These are phyloP conservation scores for Globodera ellingtonae DNA, from an alignment of 1,140 invertebrate species.

Conservation along the genomic window DNA sequence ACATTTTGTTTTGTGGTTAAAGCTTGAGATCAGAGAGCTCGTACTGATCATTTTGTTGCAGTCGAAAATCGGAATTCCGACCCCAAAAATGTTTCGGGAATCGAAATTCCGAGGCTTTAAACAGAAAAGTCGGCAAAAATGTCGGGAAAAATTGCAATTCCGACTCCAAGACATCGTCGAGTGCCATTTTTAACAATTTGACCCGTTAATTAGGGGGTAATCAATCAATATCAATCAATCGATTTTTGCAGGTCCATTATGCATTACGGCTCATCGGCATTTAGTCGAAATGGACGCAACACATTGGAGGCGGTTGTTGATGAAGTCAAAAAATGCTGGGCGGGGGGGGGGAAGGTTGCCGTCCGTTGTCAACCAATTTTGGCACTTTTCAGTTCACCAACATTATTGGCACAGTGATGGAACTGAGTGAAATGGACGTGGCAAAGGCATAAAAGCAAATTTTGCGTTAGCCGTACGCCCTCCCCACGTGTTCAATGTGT, in stretches of 20 bases:
- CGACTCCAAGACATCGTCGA: no score
- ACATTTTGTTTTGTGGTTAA: neutral
- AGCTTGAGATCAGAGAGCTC: neutral
- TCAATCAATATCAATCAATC: no score
- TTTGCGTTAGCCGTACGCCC: no score
- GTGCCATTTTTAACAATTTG: no score
- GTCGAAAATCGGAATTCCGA: no score
- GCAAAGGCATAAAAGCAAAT: slow-evolving; percentile 36
- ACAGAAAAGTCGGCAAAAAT: no score
- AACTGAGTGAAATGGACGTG: slow-evolving; percentile 60
- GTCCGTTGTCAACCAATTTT: no score
- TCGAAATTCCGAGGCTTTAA: no score
- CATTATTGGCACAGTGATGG: slow-evolving; percentile 56
- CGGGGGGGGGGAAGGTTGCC: no score
- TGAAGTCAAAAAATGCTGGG: slow-evolving; percentile 9
- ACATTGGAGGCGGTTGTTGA: slow-evolving; percentile 59
- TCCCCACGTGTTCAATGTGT: neutral
- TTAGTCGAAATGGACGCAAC: slow-evolving; percentile 61
- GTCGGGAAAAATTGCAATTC: no score
- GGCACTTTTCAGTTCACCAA: slow-evolving; percentile 47
- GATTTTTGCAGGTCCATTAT: slow-evolving; percentile 25
- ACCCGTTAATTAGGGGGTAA: no score
- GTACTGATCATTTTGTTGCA: neutral
- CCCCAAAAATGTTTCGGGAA: no score
- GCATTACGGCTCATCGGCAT: slow-evolving; percentile 63